Evolutionary conservation across 2,888 invertebrate species (phyloP).

Genomic region (Xestoiulus laeticollis): DNA sequence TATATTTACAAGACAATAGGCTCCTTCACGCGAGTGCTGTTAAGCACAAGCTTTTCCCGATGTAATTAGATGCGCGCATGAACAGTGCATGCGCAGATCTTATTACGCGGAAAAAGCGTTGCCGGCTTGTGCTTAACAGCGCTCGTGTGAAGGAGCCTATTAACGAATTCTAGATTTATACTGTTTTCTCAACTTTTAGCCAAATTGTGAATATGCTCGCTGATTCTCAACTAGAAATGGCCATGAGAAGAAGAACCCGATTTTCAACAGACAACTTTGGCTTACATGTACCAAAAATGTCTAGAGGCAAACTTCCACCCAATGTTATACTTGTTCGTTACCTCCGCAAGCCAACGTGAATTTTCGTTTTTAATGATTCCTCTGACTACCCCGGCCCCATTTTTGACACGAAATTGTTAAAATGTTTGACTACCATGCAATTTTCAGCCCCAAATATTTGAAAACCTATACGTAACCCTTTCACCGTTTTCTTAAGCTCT

Average conservation of each 20-base stretch:
- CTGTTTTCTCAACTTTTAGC: not conserved
- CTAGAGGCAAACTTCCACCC: not conserved
- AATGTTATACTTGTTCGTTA: not conserved
- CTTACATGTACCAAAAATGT: not conserved
- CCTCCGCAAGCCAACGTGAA: not conserved
- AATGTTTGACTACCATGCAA: constrained; percentile 38
- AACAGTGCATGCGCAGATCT: no score
- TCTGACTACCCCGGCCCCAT: not conserved
- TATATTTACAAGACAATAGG: no score
- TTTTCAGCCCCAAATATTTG: constrained; percentile 16
- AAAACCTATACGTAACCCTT: not conserved
- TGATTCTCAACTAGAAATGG: not conserved
- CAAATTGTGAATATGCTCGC: not conserved
- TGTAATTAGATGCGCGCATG: no score
- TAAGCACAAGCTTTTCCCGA: no score
- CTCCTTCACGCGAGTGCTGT: no score
- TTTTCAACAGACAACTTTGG: not conserved
- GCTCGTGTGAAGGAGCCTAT: no score
- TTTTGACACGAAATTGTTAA: constrained; percentile 27
- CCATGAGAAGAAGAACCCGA: not conserved
- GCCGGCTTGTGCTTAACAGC: no score
- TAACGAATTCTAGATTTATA: no score
- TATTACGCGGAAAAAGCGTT: no score
- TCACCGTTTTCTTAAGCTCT: not conserved
- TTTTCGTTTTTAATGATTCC: not conserved